A percentile compares a stretch with the other conserved stretches of the same genome.
These are phyloP conservation scores for Exocentrus adspersus DNA, from an alignment of 2,888 invertebrate species.

Conservation along the genomic window DNA sequence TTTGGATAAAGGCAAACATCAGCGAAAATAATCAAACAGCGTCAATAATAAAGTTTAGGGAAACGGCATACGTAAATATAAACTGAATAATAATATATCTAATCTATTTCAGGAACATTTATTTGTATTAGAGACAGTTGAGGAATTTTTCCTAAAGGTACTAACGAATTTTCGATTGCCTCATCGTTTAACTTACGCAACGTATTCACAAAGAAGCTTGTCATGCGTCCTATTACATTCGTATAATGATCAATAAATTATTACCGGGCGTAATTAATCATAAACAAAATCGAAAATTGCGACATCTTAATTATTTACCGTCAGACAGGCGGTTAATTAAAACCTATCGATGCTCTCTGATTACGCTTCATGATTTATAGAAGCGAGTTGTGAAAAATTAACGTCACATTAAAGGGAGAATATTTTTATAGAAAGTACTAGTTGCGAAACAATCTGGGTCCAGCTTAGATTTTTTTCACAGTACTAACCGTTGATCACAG, in stretches of 20 bases:
- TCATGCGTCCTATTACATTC: neutral
- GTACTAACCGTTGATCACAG: conserved; percentile 88
- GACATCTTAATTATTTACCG: neutral
- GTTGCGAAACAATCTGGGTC: too few species aligned
- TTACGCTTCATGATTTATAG: conserved; percentile 6
- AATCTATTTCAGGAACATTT: too few species aligned
- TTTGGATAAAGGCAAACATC: neutral
- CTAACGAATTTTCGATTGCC: too few species aligned
- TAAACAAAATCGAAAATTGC: conserved; percentile 5
- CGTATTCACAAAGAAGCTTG: neutral
- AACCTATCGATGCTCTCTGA: neutral
- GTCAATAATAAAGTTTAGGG: too few species aligned
- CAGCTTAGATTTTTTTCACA: too few species aligned
- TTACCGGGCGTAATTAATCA: neutral
- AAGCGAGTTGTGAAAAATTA: neutral
- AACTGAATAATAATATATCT: too few species aligned
- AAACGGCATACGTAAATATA: too few species aligned
- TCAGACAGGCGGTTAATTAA: neutral
- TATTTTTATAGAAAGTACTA: neutral
- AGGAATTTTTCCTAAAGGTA: too few species aligned
- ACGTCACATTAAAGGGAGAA: neutral
- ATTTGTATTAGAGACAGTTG: too few species aligned
- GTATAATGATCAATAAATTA: neutral
- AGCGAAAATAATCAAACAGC: neutral
- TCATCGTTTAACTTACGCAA: too few species aligned